Evolutionary conservation across 2,113 vertebrate genomes (phyloP).

Genomic region (Psephotus haematonotus): DNA sequence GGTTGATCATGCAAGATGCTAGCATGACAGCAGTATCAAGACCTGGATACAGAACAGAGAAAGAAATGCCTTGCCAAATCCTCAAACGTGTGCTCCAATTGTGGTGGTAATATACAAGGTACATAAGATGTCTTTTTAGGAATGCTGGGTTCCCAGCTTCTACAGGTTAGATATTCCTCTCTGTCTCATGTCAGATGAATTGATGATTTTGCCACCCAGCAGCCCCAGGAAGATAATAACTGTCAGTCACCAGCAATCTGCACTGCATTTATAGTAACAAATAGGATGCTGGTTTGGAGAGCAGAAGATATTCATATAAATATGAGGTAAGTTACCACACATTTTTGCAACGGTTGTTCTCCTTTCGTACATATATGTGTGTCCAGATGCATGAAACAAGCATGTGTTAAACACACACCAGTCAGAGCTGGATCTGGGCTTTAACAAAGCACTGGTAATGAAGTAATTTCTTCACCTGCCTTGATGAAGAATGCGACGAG

Average conservation of each 20-base stretch:
- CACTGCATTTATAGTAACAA: neutral
- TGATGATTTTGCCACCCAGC: slow-evolving; percentile 9
- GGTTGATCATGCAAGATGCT: neutral
- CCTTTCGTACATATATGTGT: neutral
- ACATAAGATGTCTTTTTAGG: neutral
- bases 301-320: neutral
- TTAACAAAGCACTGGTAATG: neutral
- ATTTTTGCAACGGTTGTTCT: neutral
- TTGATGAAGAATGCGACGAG: neutral
- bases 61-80: neutral
- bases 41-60: neutral
- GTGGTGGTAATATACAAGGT: neutral
- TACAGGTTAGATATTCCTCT: neutral
- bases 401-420: neutral
- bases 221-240: neutral
- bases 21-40: neutral
- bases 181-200: neutral
- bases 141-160: neutral
- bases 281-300: neutral
- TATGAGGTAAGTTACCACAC: neutral
- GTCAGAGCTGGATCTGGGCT: neutral
- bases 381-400: rapidly evolving
- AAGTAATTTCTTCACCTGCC: slow-evolving; percentile 36
- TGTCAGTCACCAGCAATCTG: slow-evolving; percentile 10
- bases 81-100: neutral